Evolutionary conservation across 2,113 vertebrate species (phyloP).

Genomic region (Rhizomys pruinosus): DNA sequence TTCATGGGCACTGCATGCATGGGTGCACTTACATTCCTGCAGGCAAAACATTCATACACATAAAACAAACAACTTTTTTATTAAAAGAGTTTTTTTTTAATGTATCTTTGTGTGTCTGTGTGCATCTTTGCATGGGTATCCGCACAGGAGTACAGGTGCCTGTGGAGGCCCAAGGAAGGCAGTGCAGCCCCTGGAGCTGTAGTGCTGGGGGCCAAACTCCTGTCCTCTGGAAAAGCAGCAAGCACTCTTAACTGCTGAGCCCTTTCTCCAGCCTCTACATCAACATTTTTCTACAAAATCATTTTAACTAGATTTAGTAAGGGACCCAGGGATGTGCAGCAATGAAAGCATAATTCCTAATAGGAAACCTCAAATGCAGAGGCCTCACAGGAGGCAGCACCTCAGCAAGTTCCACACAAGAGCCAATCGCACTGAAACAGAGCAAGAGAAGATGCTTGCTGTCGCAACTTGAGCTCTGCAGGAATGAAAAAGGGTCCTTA

Average conservation of each 20-base stretch:
- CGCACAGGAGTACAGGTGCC: background rate
- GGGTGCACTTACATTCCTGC: too few relatives aligned
- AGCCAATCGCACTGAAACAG: background rate
- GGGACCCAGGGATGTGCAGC: background rate
- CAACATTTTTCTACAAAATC: background rate
- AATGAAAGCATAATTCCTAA: background rate
- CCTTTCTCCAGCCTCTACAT: background rate
- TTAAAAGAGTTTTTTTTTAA: background rate
- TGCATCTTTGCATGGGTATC: background rate
- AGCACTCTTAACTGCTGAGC: background rate
- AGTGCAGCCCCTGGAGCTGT: background rate
- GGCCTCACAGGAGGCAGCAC: background rate
- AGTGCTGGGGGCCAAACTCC: too few relatives aligned
- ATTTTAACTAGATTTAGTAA: background rate
- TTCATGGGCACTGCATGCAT: too few relatives aligned
- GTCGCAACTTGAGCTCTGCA: background rate
- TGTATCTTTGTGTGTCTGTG: background rate
- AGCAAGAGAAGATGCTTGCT: background rate
- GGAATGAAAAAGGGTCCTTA: background rate
- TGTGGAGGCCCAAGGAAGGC: background rate
- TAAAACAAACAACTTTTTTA: background rate
- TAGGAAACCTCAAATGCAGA: background rate
- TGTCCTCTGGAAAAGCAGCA: too few relatives aligned
- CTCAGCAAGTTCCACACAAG: background rate
- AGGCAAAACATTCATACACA: too few relatives aligned